phyloP scores from a whole-genome alignment of 2,888 invertebrate genomes.

The Acrobeloides nanus region DNA sequence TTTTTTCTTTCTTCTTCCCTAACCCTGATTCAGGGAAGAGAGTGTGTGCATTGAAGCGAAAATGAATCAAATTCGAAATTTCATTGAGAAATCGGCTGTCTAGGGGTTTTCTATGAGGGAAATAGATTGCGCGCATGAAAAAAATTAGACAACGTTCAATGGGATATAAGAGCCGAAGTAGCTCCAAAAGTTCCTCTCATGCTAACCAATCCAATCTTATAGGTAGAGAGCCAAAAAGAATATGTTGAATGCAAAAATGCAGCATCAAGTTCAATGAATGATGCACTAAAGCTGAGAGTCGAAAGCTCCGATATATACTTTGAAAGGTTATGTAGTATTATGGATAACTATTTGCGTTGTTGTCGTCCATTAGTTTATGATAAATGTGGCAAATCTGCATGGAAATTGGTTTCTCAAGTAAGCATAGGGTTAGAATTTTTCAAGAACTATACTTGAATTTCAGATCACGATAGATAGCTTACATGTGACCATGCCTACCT shows the following conservation, averaged over 20 bases:
- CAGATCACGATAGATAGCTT: constrained; percentile 25
- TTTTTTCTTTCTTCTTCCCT: no score
- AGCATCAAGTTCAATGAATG: constrained; percentile 44
- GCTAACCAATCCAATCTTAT: background rate
- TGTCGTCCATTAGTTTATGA: constrained; percentile 46
- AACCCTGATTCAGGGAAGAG: no score
- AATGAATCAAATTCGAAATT: no score
- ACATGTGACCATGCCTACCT: constrained; percentile 25
- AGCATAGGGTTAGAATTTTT: background rate
- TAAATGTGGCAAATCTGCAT: constrained; percentile 46
- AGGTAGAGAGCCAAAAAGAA: constrained; percentile 43
- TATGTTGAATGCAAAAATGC: constrained; percentile 46
- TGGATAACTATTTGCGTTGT: constrained; percentile 51
- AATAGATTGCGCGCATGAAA: no score
- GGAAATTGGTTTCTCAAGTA: constrained; percentile 49
- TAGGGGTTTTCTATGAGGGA: no score
- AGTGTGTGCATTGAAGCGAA: no score
- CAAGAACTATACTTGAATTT: constrained; percentile 6
- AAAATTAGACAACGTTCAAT: no score
- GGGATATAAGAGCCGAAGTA: no score
- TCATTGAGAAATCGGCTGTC: no score
- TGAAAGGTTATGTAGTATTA: constrained; percentile 40
- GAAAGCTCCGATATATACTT: constrained; percentile 32
- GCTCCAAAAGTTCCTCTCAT: no score
- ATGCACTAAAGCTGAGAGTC: constrained; percentile 35